phyloP scores from a whole-genome alignment of 2,888 invertebrate species.

The Coelogynopora nodosa region DNA sequence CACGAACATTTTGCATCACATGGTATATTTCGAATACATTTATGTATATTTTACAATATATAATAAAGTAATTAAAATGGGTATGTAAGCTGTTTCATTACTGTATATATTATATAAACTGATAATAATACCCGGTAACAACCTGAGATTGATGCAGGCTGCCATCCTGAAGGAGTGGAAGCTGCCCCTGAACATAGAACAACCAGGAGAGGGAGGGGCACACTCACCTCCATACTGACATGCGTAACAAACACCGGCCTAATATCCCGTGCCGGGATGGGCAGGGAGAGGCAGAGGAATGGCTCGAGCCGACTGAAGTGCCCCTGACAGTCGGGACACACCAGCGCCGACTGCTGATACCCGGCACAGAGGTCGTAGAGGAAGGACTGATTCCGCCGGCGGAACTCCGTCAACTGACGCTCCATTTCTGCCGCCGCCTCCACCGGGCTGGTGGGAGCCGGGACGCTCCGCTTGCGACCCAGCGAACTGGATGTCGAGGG shows the following conservation, averaged over 20 bases:
- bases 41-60: too few species aligned
- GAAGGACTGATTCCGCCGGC: neutral
- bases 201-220: too few species aligned
- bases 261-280: constrained; percentile 4
- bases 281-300: constrained; percentile 21
- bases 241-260: neutral
- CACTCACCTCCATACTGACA: neutral
- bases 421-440: neutral
- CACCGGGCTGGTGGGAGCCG: neutral
- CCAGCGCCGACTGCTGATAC: constrained; percentile 27
- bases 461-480: neutral
- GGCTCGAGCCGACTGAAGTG: neutral
- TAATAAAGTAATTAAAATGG: too few species aligned
- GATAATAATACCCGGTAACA: too few species aligned
- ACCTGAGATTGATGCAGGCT: too few species aligned
- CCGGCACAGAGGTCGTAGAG: constrained; percentile 33
- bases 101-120: too few species aligned
- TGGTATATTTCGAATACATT: too few species aligned
- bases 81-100: too few species aligned
- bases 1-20: too few species aligned
- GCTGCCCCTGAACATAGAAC: too few species aligned
- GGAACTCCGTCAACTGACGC: neutral
- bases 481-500: neutral
- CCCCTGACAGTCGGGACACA: constrained; percentile 29
- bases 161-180: too few species aligned